These are phyloP conservation scores for Nematostella vectensis DNA, from an alignment of 92 coral and sea anemone species.

Conservation along the genomic window DNA sequence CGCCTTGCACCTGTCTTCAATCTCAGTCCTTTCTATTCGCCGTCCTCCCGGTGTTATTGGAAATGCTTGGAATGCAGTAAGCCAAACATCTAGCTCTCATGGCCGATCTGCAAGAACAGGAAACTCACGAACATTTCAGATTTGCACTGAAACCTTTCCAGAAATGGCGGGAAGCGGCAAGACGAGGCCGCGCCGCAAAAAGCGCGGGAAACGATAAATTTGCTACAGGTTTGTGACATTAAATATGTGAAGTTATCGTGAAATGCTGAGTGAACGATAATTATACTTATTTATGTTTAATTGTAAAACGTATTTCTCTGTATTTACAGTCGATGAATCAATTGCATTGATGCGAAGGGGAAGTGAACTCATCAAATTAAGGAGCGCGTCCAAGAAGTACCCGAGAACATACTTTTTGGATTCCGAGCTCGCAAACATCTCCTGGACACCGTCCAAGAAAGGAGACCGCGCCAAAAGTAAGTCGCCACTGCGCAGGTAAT, in stretches of 20 bases:
- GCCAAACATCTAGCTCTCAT: too few species aligned
- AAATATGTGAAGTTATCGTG: too few species aligned
- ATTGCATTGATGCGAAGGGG: slow-evolving; percentile 59
- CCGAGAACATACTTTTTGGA: slow-evolving; percentile 55
- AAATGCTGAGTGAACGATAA: too few species aligned
- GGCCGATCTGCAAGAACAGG: slow-evolving; percentile 16
- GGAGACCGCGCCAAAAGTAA: slow-evolving; percentile 74
- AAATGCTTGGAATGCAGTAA: too few species aligned
- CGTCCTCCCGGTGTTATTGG: too few species aligned
- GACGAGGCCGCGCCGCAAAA: slow-evolving; percentile 51
- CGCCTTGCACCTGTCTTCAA: slow-evolving; percentile 4
- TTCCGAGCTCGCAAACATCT: slow-evolving; percentile 28
- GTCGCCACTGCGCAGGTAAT: not conserved
- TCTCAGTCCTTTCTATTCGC: too few species aligned
- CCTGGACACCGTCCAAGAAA: slow-evolving; percentile 77
- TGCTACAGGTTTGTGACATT: slow-evolving; percentile 52
- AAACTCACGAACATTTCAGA: not conserved
- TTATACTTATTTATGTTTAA: not conserved
- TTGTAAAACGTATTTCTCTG: not conserved
- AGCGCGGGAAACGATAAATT: slow-evolving; percentile 80
- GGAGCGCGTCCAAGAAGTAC: slow-evolving; percentile 62
- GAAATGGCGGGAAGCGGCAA: slow-evolving; percentile 46
- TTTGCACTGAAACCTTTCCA: slow-evolving; percentile 26
- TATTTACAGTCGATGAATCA: slow-evolving; percentile 56
- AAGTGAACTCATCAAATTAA: slow-evolving; percentile 49